Base-by-base conservation (phyloP, 2,797 vertebrate species). In the Chrosomus eos region DNA sequence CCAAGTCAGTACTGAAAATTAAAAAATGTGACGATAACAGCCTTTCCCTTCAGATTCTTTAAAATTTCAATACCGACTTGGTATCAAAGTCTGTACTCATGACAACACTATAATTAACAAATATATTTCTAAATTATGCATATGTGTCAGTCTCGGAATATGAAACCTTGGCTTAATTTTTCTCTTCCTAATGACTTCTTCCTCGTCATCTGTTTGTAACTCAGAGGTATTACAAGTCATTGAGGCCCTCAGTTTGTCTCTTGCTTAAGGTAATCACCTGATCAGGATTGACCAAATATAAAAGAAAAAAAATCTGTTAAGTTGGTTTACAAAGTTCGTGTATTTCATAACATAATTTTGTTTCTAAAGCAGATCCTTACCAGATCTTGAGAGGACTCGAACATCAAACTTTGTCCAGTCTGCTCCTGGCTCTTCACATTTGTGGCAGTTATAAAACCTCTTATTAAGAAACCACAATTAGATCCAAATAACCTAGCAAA, bases 231-330 rank as follows among this genome's bases (percentile, higher is more conserved):
- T 66, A 66, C 62, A 33, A n/a, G 62, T 66, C 62, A 66, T 7
- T 18, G 62, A 66, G 28, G 62, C 16, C 28, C 28, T 66, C 62
- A 66, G 28, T 8, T 66, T 66, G 14, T 66, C 3, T 19, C 76
- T 66, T 48, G n/a, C 38, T 45, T 79, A 16, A 45, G 40, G 33
- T 79, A 79, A 64, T 62, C 58, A 79, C 58, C 76, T 64, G 76
- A 79, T 66, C 71, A 40, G 40, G 64, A 64, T 60, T 83, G 2
- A 40, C 18, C 31, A 55, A 75, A 40, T 40, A 40, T 40, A 7
- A 19, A 19, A 33, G 1, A 16, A 45, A 45, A 4, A 48, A 48
- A 45, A 45, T 45, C 11, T 45, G 43, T 45, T 45, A 45, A 45
- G 2, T 31, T n/a, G 60, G 23, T 23, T 23, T 60, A 33, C 72